A percentile compares a stretch with the other conserved stretches of the same genome.
phyloP scores from a whole-genome alignment of 2,113 vertebrate genomes.

The Syngnathus floridae region DNA sequence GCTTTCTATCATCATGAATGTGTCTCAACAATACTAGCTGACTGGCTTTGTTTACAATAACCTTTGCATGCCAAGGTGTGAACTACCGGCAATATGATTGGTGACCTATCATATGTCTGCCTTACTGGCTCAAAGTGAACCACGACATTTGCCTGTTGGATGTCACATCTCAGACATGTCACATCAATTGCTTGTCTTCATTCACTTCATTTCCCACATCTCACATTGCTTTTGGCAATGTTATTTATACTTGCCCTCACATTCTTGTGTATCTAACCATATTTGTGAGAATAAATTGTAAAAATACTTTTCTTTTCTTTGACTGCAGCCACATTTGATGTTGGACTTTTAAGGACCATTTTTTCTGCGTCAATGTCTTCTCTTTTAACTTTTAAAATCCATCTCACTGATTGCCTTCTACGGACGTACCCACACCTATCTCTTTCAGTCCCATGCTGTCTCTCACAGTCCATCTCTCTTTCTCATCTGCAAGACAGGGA shows the following conservation, averaged over 20 bases:
- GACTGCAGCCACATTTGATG: not conserved
- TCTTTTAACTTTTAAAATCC: not conserved
- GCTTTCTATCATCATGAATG: constrained; percentile 1
- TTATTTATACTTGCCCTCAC: not conserved
- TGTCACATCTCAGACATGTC: constrained; percentile 30
- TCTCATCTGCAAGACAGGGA: too few species aligned
- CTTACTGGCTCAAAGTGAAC: constrained; percentile 19
- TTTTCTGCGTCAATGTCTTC: not conserved
- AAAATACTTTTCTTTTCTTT: not conserved
- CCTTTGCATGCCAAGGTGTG: constrained; percentile 15
- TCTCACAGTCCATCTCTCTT: too few species aligned
- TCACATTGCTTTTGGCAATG: constrained; percentile 14
- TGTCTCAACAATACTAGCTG: constrained; percentile 4
- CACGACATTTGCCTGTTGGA: constrained; percentile 23
- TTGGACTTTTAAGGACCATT: not conserved
- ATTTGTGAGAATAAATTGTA: not conserved
- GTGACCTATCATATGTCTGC: constrained; percentile 33
- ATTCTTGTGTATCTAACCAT: not conserved
- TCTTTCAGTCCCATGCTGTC: too few species aligned
- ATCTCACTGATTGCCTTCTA: too few species aligned
- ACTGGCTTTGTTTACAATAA: constrained; percentile 22
- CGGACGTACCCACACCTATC: too few species aligned
- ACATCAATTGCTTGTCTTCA: constrained; percentile 18
- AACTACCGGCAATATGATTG: constrained; percentile 5
- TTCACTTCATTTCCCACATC: constrained; percentile 8